Evolutionary conservation across 2,113 vertebrate genomes (phyloP).

Genomic region (Psittacara wagleri): DNA sequence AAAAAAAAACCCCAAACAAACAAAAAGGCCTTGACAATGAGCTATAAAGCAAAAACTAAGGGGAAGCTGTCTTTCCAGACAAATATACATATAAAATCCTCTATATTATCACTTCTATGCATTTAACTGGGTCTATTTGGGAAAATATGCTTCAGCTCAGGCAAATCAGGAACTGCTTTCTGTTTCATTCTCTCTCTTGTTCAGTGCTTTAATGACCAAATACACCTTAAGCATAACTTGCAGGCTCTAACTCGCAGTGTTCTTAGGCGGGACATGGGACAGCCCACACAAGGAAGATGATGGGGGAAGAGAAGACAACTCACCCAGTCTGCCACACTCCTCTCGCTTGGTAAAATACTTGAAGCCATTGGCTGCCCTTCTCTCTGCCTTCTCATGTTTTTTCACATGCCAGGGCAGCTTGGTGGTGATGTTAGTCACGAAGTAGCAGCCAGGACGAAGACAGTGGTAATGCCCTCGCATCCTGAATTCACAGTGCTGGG

Average conservation of each 20-base stretch:
- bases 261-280: not conserved
- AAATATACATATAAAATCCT: not conserved
- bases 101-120: not conserved
- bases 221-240: not conserved
- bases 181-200: not conserved
- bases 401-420: constrained; percentile 99
- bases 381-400: constrained; percentile 97
- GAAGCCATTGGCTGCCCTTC: constrained; percentile 95
- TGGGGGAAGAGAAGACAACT: not conserved
- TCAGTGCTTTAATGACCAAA: not conserved
- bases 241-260: not conserved
- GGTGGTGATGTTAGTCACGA: constrained; percentile 99
- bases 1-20: not conserved
- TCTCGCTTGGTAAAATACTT: constrained; percentile 98
- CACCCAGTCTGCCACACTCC: constrained; percentile 93
- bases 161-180: not conserved
- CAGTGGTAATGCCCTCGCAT: constrained; percentile 99
- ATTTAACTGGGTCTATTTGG: not conserved
- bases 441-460: constrained; percentile 91
- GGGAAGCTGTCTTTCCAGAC: not conserved
- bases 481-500: constrained; percentile 96
- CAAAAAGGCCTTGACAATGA: not conserved
- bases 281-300: not conserved
- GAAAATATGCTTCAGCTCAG: not conserved
- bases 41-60: not conserved